A percentile compares a stretch with the other conserved stretches of the same genome.
Evolutionary conservation across 2,113 vertebrate genomes (phyloP).

Genomic region (Rhinolophus sinicus): DNA sequence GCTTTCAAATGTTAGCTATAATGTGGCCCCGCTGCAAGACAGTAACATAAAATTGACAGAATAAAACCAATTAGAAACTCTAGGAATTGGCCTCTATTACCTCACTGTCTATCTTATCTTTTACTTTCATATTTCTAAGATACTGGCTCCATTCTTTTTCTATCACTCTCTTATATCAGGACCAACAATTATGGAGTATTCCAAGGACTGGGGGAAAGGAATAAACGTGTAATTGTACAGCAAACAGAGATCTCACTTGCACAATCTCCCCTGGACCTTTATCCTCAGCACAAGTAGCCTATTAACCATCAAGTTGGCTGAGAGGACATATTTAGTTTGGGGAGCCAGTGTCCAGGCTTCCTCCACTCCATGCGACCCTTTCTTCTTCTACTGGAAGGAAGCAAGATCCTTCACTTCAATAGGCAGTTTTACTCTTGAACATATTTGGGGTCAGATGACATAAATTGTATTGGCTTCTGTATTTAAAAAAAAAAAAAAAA

Average conservation of each 20-base stretch:
- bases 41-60: neutral
- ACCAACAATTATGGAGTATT: neutral
- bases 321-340: neutral
- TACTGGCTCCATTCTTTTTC: neutral
- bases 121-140: neutral
- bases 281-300: neutral
- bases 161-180: neutral
- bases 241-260: neutral
- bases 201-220: neutral
- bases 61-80: conserved; percentile 2
- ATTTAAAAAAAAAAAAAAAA: neutral
- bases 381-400: neutral
- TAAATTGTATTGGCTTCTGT: neutral
- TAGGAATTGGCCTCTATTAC: neutral
- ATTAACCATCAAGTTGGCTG: neutral
- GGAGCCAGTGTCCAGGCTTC: neutral
- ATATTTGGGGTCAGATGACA: neutral
- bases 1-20: neutral
- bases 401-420: neutral
- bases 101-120: neutral
- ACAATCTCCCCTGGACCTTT: neutral
- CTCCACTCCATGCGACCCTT: neutral
- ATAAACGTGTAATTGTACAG: neutral
- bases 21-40: neutral
- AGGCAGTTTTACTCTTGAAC: neutral